A percentile compares a stretch with the other conserved stretches of the same genome.
Evolutionary conservation across 1,140 invertebrate genomes (phyloP).

Genomic region (Zaprionus inermis): DNA sequence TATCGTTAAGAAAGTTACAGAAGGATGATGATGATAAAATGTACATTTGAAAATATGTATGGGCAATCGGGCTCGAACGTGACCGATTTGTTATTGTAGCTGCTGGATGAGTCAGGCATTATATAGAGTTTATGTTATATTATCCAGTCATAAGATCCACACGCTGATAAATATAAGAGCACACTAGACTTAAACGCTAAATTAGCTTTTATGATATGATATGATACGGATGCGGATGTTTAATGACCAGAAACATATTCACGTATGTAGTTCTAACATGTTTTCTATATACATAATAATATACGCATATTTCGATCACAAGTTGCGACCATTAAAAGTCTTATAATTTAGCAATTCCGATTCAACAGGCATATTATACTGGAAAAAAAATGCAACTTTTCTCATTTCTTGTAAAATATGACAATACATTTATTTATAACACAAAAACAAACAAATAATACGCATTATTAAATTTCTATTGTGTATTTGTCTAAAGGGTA

Average conservation of each 20-base stretch:
- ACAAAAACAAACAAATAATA: constrained; percentile 6
- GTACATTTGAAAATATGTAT: constrained; percentile 68
- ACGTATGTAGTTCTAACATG: not conserved
- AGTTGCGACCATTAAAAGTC: not conserved
- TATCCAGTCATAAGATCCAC: constrained; percentile 2
- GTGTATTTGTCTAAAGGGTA: not conserved
- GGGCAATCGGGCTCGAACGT: constrained; percentile 3
- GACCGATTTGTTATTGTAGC: constrained; percentile 10
- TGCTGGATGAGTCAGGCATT: constrained; percentile 2
- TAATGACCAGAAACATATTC: not conserved
- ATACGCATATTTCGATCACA: not conserved
- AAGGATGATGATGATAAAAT: constrained; percentile 2
- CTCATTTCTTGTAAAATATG: constrained; percentile 10
- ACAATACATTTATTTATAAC: constrained; percentile 12
- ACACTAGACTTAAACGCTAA: not conserved
- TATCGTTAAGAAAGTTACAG: constrained; percentile 87
- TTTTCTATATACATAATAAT: not conserved
- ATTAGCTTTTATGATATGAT: constrained; percentile 3
- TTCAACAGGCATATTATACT: not conserved
- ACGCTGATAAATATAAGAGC: constrained; percentile 6
- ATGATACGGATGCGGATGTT: not conserved
- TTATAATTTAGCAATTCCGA: not conserved
- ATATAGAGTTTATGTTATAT: constrained; percentile 5
- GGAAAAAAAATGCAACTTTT: not conserved
- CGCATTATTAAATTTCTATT: not conserved